phyloP scores from a whole-genome alignment of 1,140 invertebrate species.

The Aphis gossypii region DNA sequence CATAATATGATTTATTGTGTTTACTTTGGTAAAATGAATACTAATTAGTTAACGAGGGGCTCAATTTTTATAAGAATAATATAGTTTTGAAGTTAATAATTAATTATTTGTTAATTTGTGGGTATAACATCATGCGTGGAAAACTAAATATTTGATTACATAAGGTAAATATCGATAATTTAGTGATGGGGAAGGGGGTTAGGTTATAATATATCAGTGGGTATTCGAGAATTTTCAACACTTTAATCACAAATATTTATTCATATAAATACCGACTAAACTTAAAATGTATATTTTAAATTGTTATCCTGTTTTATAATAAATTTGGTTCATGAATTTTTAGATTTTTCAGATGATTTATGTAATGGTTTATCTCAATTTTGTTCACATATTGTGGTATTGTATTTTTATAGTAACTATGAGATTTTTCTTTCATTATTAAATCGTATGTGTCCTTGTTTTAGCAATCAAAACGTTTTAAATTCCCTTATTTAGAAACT shows the following conservation, averaged over 20 bases:
- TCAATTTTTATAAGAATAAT: background rate
- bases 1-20: background rate
- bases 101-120: background rate
- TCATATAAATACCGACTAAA: background rate
- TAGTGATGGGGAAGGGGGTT: background rate
- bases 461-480: background rate
- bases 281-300: background rate
- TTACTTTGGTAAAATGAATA: background rate
- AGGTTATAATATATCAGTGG: no score
- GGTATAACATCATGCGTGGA: background rate
- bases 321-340: background rate
- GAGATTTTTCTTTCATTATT: background rate
- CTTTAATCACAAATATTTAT: background rate
- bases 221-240: background rate
- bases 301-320: background rate
- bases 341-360: background rate
- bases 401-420: no score
- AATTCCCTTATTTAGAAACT: background rate
- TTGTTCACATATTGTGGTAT: background rate
- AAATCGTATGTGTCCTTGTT: background rate
- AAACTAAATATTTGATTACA: background rate
- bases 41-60: background rate
- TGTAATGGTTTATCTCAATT: background rate
- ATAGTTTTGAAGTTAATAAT: background rate
- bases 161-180: background rate